Conservation (phyloP, 2,113 vertebrate genomes). For the Xiphias gladius region DNA sequence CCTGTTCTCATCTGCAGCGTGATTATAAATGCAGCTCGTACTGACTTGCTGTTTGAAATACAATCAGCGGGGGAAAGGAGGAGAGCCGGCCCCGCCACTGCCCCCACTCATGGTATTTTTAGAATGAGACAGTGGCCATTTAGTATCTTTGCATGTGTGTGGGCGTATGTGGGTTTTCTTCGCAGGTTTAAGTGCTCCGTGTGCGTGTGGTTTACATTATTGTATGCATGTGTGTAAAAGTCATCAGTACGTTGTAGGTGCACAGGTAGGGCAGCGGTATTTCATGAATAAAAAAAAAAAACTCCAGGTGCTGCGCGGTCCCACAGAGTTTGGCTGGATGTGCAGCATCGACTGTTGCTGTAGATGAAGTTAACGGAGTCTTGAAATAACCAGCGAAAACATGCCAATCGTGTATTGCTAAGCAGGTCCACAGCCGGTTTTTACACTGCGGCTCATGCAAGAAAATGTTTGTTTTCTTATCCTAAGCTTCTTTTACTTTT, state of each 20-base stretch:
- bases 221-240: background rate
- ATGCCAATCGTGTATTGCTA: background rate
- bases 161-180: background rate
- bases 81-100: background rate
- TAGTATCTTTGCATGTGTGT: slow-evolving; percentile 38
- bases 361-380: slow-evolving; percentile 8
- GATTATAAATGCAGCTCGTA: slow-evolving; percentile 23
- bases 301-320: slow-evolving; percentile 25
- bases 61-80: slow-evolving; percentile 52
- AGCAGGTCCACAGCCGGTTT: too few species aligned
- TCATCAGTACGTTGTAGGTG: slow-evolving; percentile 18
- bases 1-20: slow-evolving; percentile 9
- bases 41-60: slow-evolving; percentile 28
- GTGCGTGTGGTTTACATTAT: background rate
- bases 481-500: too few species aligned
- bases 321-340: background rate
- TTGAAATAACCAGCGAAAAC: slow-evolving; percentile 10
- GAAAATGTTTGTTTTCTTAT: too few species aligned
- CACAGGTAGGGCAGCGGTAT: background rate
- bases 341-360: slow-evolving; percentile 12
- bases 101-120: slow-evolving; percentile 37
- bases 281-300: slow-evolving; percentile 28
- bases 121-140: slow-evolving; percentile 30
- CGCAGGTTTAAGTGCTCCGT: background rate
- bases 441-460: too few species aligned